These are phyloP conservation scores for Troides helena DNA, from an alignment of 2,888 invertebrate species.

Conservation along the genomic window DNA sequence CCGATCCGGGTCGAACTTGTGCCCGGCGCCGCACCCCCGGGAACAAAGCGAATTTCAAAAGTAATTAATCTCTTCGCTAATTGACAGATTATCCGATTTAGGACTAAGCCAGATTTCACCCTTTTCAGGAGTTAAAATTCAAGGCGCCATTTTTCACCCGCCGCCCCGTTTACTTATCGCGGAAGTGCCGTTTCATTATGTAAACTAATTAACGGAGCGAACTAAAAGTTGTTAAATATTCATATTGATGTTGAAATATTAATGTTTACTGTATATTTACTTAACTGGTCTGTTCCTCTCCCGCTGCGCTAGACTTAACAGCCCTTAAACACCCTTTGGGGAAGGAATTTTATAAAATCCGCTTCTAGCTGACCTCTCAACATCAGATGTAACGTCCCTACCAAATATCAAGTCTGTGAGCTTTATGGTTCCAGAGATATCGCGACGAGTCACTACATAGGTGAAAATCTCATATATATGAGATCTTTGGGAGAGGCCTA, in stretches of 20 bases:
- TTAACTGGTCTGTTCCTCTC: no score
- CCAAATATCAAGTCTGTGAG: no score
- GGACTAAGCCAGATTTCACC: conserved; percentile 36
- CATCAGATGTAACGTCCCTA: no score
- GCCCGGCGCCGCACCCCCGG: conserved; percentile 16
- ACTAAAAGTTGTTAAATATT: conserved; percentile 9
- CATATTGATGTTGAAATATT: conserved; percentile 1
- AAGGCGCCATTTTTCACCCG: conserved; percentile 23
- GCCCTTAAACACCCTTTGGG: no score
- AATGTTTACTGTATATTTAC: background rate
- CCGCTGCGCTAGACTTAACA: no score
- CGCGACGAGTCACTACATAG: no score
- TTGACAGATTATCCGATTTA: conserved; percentile 44
- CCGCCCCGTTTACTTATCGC: conserved; percentile 17
- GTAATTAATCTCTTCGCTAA: conserved; percentile 43
- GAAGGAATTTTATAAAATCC: no score
- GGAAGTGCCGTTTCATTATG: conserved; percentile 14
- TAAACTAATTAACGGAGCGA: conserved; percentile 21
- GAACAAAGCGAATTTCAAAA: conserved; percentile 34
- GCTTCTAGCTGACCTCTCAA: no score
- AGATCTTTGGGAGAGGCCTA: no score
- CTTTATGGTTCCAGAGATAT: no score
- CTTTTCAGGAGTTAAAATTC: conserved; percentile 32
- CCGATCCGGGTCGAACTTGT: conserved; percentile 8
- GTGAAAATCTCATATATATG: no score